phyloP scores from a whole-genome alignment of 2,797 vertebrate species.

The Xerus rutilus region DNA sequence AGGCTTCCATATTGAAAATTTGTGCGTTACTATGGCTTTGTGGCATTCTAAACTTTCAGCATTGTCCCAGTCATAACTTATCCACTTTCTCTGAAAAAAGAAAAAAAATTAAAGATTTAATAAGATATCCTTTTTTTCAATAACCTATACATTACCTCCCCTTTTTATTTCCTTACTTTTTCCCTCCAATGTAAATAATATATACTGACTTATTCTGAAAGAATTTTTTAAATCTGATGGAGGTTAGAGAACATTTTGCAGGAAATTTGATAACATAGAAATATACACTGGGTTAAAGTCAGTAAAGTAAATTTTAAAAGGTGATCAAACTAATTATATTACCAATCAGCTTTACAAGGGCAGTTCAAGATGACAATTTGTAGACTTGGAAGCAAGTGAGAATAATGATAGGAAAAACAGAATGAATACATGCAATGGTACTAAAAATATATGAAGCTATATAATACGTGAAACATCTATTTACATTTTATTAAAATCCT shows the following conservation, averaged over 20 bases:
- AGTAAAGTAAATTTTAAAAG: slow-evolving; percentile 30
- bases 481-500: background rate
- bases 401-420: background rate
- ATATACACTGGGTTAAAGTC: background rate
- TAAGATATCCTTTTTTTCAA: background rate
- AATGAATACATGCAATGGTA: background rate
- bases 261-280: background rate
- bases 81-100: background rate
- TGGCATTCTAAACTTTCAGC: background rate
- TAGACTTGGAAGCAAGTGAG: background rate
- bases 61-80: background rate
- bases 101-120: background rate
- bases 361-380: background rate
- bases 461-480: background rate
- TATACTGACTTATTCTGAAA: background rate
- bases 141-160: background rate
- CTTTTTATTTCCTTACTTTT: background rate
- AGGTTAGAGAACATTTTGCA: background rate
- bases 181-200: background rate
- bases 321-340: background rate
- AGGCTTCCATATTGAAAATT: background rate
- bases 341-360: background rate
- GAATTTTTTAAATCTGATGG: background rate
- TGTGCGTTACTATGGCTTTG: background rate
- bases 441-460: background rate